phyloP scores from a whole-genome alignment of 2,113 vertebrate species.

The Nycticebus coucang region DNA sequence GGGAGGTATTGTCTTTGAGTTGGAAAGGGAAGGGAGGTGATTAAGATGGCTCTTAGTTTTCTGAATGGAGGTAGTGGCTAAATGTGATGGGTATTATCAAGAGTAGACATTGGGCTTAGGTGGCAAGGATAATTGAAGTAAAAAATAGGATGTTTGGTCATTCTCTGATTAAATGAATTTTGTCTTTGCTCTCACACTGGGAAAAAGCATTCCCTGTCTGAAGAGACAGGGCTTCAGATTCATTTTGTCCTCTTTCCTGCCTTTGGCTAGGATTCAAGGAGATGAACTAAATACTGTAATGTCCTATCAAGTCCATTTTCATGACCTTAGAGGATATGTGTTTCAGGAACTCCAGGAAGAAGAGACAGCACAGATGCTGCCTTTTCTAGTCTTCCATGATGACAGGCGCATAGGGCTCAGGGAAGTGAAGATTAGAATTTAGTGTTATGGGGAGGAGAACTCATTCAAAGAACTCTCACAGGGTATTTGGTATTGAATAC shows the following conservation, averaged over 20 bases:
- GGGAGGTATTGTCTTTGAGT: background rate
- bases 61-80: background rate
- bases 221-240: background rate
- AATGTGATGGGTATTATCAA: background rate
- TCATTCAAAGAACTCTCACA: too few relatives aligned
- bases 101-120: background rate
- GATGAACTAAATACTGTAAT: background rate
- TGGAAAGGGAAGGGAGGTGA: background rate
- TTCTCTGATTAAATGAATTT: background rate
- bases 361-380: background rate
- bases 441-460: background rate
- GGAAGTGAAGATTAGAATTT: background rate
- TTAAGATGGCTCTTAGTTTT: background rate
- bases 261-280: background rate
- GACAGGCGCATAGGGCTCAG: background rate
- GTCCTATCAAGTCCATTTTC: background rate
- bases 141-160: background rate
- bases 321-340: background rate
- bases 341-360: background rate
- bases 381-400: background rate
- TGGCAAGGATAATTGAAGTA: background rate
- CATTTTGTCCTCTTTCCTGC: background rate
- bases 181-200: slow-evolving; percentile 13
- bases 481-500: too few relatives aligned
- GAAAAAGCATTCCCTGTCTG: background rate